phyloP scores from a whole-genome alignment of 2,888 invertebrate genomes.

The Rhodophaea formosa region DNA sequence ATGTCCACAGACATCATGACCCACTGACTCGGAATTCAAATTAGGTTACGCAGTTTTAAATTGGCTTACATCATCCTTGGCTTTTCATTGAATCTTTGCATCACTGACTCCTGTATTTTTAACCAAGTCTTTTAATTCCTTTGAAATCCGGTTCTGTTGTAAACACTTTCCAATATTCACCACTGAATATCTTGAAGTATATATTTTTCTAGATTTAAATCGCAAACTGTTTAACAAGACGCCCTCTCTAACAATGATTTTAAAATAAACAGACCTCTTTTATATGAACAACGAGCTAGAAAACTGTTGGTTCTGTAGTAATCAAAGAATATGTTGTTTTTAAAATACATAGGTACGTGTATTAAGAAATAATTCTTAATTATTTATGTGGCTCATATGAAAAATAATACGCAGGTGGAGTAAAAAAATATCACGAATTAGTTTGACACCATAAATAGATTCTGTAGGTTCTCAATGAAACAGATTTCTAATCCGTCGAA shows the following conservation, averaged over 20 bases:
- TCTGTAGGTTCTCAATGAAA: no score
- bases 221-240: neutral
- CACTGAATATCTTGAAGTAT: neutral
- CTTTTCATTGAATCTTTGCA: neutral
- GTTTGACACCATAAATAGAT: no score
- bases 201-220: neutral
- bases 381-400: no score
- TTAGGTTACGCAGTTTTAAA: slow-evolving; percentile 9
- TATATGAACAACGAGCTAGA: neutral
- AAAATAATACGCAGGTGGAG: no score
- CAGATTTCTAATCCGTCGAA: no score
- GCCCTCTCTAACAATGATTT: neutral
- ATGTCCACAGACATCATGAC: slow-evolving; percentile 8
- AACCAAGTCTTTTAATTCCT: no score
- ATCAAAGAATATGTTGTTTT: neutral
- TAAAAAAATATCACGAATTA: no score
- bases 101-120: neutral
- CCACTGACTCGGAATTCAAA: slow-evolving; percentile 14
- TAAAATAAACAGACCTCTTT: neutral
- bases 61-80: slow-evolving; percentile 22
- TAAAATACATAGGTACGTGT: no score
- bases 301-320: neutral
- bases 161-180: no score
- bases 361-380: no score
- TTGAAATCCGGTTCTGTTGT: no score